phyloP scores from a whole-genome alignment of 2,888 invertebrate genomes.

The Ophion slaviceki region DNA sequence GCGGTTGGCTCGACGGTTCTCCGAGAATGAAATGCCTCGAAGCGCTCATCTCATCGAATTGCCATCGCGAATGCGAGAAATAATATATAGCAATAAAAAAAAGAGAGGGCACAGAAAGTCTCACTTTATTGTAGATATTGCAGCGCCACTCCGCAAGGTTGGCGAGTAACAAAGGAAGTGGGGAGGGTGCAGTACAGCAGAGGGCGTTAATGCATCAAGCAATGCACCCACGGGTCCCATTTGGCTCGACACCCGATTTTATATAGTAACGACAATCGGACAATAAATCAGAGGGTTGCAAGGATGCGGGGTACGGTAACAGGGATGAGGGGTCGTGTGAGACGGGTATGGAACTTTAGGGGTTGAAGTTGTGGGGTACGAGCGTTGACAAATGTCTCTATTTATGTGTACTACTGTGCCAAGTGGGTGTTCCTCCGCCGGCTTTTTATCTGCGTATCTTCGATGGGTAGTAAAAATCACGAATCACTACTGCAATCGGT shows the following conservation, averaged over 20 bases:
- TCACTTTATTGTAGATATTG: conserved; percentile 72
- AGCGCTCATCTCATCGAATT: conserved; percentile 70
- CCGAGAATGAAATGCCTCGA: conserved; percentile 34
- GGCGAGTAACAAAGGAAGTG: conserved; percentile 70
- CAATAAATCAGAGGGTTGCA: conserved; percentile 80
- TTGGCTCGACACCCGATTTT: conserved; percentile 77
- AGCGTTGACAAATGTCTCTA: conserved; percentile 81
- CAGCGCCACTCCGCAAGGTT: conserved; percentile 56
- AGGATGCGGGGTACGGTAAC: conserved; percentile 60
- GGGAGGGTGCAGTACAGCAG: not conserved
- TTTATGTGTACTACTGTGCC: conserved; percentile 70
- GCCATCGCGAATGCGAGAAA: conserved; percentile 69
- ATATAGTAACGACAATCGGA: conserved; percentile 79
- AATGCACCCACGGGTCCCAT: conserved; percentile 70
- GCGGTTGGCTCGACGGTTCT: conserved; percentile 22
- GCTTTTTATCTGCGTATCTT: conserved; percentile 58
- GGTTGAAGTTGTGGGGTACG: conserved; percentile 71
- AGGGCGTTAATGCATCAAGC: conserved; percentile 49
- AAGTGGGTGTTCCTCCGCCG: conserved; percentile 31
- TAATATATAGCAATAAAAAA: conserved; percentile 38
- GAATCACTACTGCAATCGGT: conserved; percentile 55
- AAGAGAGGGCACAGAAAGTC: conserved; percentile 34
- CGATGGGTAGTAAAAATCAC: conserved; percentile 75
- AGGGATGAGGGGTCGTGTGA: conserved; percentile 55
- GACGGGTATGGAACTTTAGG: conserved; percentile 72